Evolutionary conservation across 1,140 invertebrate species (phyloP).

Genomic region (Brachionus sp.): DNA sequence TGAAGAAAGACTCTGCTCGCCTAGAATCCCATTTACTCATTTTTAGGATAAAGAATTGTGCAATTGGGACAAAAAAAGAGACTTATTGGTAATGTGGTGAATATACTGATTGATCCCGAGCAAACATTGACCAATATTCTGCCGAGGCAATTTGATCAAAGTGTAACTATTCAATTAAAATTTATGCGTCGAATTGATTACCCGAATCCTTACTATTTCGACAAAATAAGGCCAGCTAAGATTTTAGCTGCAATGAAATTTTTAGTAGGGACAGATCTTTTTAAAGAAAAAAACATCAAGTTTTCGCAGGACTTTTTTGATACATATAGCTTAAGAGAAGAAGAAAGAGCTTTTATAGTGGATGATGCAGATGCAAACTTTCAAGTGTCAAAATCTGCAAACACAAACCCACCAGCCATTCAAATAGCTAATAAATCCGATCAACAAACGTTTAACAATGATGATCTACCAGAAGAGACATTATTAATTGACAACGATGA

Average conservation of each 20-base stretch:
- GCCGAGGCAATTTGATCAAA: neutral
- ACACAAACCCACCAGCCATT: neutral
- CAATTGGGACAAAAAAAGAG: neutral
- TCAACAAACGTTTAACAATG: too few relatives aligned
- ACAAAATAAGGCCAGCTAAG: neutral
- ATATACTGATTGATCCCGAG: neutral
- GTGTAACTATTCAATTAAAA: neutral
- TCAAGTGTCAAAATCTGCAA: neutral
- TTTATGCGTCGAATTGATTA: neutral
- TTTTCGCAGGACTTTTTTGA: too few relatives aligned
- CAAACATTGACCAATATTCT: neutral
- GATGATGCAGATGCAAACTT: neutral
- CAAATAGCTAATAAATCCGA: neutral
- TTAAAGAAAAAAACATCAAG: neutral
- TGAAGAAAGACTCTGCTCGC: conserved; percentile 1
- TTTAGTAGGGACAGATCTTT: neutral
- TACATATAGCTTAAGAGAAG: too few relatives aligned
- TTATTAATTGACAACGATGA: neutral
- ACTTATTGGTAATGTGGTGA: neutral
- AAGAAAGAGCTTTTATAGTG: neutral
- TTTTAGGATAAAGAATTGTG: neutral
- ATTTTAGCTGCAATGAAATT: neutral
- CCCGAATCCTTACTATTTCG: neutral
- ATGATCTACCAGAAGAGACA: neutral
- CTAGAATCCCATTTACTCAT: too few relatives aligned